phyloP scores from a whole-genome alignment of 1,140 invertebrate species.

The Nasonia longicornis region DNA sequence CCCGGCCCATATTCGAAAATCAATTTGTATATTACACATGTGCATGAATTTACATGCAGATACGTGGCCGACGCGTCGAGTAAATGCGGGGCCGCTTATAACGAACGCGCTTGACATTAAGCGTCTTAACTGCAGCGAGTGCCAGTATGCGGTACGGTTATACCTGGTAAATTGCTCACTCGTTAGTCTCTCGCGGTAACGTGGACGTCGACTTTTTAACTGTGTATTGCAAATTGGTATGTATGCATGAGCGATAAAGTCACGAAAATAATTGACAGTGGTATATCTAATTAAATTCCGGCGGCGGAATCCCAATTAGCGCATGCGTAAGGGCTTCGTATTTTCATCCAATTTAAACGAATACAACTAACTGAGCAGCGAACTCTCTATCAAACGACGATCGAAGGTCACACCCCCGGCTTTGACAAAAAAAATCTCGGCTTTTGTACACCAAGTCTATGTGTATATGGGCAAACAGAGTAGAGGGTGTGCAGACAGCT shows the following conservation, averaged over 20 bases:
- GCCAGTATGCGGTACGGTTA: not conserved
- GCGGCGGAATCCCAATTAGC: too few species aligned
- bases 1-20: slow-evolving; percentile 28
- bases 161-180: not conserved
- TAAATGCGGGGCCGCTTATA: not conserved
- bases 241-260: too few species aligned
- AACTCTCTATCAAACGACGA: too few species aligned
- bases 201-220: too few species aligned
- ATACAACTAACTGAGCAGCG: too few species aligned
- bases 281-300: too few species aligned
- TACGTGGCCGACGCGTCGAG: not conserved
- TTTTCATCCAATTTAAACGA: too few species aligned
- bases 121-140: slow-evolving; percentile 17
- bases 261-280: too few species aligned
- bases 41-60: slow-evolving; percentile 41
- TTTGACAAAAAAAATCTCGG: not conserved
- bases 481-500: not conserved
- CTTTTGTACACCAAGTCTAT: not conserved
- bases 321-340: too few species aligned
- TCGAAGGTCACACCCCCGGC: too few species aligned
- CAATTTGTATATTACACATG: slow-evolving; percentile 35
- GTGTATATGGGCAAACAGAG: not conserved
- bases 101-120: slow-evolving; percentile 1
- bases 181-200: not conserved
- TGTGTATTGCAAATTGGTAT: too few species aligned